Base-by-base conservation (phyloP, 2,888 invertebrate species). In the Periphyllus acericola region DNA sequence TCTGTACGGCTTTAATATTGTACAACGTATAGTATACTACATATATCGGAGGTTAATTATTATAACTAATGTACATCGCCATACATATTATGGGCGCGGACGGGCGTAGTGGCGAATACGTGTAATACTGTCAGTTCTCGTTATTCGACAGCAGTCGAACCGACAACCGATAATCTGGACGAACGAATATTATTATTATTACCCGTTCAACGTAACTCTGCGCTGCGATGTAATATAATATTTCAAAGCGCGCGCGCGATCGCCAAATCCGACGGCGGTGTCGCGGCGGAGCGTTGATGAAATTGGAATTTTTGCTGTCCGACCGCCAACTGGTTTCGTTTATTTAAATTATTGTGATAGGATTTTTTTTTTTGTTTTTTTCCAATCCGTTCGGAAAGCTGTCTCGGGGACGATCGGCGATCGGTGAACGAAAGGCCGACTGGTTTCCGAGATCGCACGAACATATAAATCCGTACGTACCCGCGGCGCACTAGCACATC, bases 391-490 rank as follows among this genome's bases (percentile, higher is more conserved):
- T 4, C 32, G 52, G 32, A 36, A 66, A 66, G 34, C n/a, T 80
- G 68, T 80, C 80, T 60, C 66, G 29, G 66, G 25, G 40, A 80
- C 79, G 79, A 80, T 80, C 79, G 60, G 25, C 66, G 80, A 80
- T 40, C 80, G 21, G 80, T 66, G 21, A 68, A 80, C 66, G 80
- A 80, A 80, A 80, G 29, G 66, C 80, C 11, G 80, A 80, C 80
- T 40, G 66, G 80, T 80, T 66, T 66, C 32, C n/a, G 55, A 17
- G 55, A 55, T 5, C 21, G 55, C 21, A 21, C 25, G 21, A 4
- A 17, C 1, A 8, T 34, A 52, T 32, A 52, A 68, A 29, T n/a
- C 11, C 17, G 29, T 32, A 78, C 21, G 5, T 1, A 74, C 21
- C 6, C 11, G n/a, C n/a, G 6, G 17, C 55, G 55, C 0, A 55